Conservation (phyloP, 2,888 invertebrate genomes). For the Myopa tessellatipennis region DNA sequence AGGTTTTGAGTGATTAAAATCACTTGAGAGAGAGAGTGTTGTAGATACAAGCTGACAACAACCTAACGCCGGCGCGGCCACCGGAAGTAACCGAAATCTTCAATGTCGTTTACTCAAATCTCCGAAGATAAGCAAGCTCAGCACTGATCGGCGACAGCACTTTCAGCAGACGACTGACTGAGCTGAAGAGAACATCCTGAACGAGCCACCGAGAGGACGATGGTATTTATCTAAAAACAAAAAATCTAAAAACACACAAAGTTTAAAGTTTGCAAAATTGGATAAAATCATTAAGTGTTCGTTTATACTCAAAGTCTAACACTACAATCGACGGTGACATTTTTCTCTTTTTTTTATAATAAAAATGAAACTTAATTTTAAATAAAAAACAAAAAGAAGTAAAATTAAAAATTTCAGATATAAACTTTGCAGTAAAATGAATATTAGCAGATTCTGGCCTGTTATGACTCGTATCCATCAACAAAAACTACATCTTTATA, state of each 20-base stretch:
- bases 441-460: slow-evolving; percentile 51
- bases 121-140: slow-evolving; percentile 4
- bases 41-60: slow-evolving; percentile 44
- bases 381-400: slow-evolving; percentile 41
- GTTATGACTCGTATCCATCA: slow-evolving; percentile 28
- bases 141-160: not conserved
- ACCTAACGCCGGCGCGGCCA: not conserved
- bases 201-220: slow-evolving; percentile 53
- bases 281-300: slow-evolving; percentile 50
- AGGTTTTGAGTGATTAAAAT: slow-evolving; percentile 65
- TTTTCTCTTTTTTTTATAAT: slow-evolving; percentile 52
- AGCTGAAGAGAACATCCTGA: slow-evolving; percentile 29
- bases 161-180: slow-evolving; percentile 28
- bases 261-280: slow-evolving; percentile 60
- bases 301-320: slow-evolving; percentile 28
- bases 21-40: slow-evolving; percentile 41
- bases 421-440: slow-evolving; percentile 37
- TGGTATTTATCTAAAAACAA: slow-evolving; percentile 66
- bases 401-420: slow-evolving; percentile 48
- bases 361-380: slow-evolving; percentile 32
- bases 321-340: slow-evolving; percentile 29
- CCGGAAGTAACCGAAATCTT: slow-evolving; percentile 12
- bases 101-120: slow-evolving; percentile 1
- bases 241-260: slow-evolving; percentile 61
- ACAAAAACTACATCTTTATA: slow-evolving; percentile 29